Percentiles rank a stretch among this genome's conserved stretches.
Evolutionary conservation across 2,797 vertebrate species (phyloP).

Genomic region (Siniperca obscura): DNA sequence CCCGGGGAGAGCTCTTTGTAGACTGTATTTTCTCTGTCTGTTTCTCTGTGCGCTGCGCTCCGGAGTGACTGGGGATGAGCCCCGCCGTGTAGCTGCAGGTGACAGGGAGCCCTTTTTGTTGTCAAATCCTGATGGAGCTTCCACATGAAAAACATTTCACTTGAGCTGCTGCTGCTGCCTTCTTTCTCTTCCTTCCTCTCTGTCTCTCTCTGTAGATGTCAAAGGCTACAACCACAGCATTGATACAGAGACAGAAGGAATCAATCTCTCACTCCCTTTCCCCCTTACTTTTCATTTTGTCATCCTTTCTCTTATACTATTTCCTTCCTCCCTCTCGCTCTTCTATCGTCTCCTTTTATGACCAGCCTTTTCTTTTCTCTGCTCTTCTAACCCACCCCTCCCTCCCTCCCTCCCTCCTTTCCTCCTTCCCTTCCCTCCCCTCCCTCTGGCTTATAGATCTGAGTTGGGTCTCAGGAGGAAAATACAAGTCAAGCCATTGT

Average conservation of each 20-base stretch:
- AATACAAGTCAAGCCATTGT: slow-evolving; percentile 87
- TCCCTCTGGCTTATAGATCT: slow-evolving; percentile 80
- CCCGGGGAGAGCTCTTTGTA: slow-evolving; percentile 80
- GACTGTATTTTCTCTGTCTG: slow-evolving; percentile 63
- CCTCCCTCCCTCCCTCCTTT: slow-evolving; percentile 10
- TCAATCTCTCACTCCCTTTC: slow-evolving; percentile 52
- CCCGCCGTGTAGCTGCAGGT: slow-evolving; percentile 80
- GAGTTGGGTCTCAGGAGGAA: slow-evolving; percentile 81
- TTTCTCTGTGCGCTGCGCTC: slow-evolving; percentile 43
- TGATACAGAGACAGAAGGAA: slow-evolving; percentile 68
- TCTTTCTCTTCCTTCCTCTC: slow-evolving; percentile 67
- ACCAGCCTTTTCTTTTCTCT: slow-evolving; percentile 67
- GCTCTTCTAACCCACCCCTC: slow-evolving; percentile 39
- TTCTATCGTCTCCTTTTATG: slow-evolving; percentile 63
- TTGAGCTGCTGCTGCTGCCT: slow-evolving; percentile 52
- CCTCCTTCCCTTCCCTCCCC: slow-evolving; percentile 40
- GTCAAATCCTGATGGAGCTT: slow-evolving; percentile 81
- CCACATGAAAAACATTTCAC: slow-evolving; percentile 80
- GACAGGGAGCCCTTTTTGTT: slow-evolving; percentile 81
- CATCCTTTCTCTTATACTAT: slow-evolving; percentile 41
- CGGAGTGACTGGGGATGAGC: slow-evolving; percentile 74
- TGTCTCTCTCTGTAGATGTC: slow-evolving; percentile 71
- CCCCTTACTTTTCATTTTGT: slow-evolving; percentile 58
- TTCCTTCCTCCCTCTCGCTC: slow-evolving; percentile 50
- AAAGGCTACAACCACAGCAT: slow-evolving; percentile 70